These are phyloP conservation scores for Linnaemya tessellans DNA, from an alignment of 2,888 invertebrate genomes.

Conservation along the genomic window DNA sequence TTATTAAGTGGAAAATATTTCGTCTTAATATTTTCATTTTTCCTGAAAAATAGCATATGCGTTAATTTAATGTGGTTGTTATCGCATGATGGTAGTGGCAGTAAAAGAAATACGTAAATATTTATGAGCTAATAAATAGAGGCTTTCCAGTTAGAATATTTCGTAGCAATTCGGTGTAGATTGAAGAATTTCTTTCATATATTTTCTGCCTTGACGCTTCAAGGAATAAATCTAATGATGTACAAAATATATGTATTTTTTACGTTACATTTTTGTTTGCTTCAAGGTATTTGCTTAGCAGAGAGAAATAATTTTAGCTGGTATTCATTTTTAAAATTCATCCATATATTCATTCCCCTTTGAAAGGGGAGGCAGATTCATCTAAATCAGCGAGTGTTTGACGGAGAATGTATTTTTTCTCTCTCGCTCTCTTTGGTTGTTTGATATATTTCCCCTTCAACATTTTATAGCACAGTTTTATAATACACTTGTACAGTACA, in stretches of 20 bases:
- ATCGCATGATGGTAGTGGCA: not conserved
- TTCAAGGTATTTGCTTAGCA: not conserved
- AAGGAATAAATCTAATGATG: too few species aligned
- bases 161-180: too few species aligned
- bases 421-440: not conserved
- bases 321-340: not conserved
- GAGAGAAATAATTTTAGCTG: not conserved
- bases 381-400: not conserved
- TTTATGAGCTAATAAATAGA: not conserved
- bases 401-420: not conserved
- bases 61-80: not conserved
- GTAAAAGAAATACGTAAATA: not conserved
- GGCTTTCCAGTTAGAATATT: not conserved
- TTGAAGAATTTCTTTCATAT: too few species aligned
- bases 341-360: not conserved
- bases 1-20: constrained; percentile 38
- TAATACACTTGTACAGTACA: not conserved
- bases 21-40: constrained; percentile 35
- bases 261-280: too few species aligned
- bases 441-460: constrained; percentile 1
- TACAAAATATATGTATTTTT: not conserved
- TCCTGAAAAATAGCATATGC: not conserved
- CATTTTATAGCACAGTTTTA: not conserved
- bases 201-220: too few species aligned
- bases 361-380: not conserved